phyloP scores from a whole-genome alignment of 2,113 vertebrate genomes.

The Phyllopteryx taeniolatus region DNA sequence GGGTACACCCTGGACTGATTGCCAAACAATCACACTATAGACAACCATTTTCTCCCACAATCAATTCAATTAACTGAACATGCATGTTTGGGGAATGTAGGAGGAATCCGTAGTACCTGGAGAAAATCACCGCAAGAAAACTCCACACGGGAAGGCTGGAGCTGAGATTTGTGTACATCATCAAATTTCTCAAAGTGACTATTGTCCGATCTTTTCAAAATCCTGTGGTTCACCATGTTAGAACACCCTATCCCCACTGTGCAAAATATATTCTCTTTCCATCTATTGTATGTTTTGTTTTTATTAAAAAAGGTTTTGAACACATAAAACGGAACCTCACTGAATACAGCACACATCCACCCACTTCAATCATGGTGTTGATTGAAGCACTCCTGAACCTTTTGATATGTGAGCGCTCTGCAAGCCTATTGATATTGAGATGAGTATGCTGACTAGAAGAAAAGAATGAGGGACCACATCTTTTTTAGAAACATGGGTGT shows the following conservation, averaged over 20 bases:
- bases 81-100: too few species aligned
- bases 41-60: too few species aligned
- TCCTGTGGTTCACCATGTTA: background rate
- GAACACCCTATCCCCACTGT: background rate
- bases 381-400: conserved; percentile 46
- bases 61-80: too few species aligned
- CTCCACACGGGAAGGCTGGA: too few species aligned
- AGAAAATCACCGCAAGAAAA: too few species aligned
- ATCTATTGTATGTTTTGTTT: background rate
- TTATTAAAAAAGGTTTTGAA: conserved; percentile 39
- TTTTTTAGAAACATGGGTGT: conserved; percentile 43
- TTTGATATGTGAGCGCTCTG: conserved; percentile 49
- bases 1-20: too few species aligned
- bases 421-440: conserved; percentile 71
- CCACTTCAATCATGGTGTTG: conserved; percentile 44
- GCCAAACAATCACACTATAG: too few species aligned
- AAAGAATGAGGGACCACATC: conserved; percentile 31
- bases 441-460: conserved; percentile 51
- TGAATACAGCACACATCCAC: conserved; percentile 25
- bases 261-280: background rate
- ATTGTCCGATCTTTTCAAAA: conserved; percentile 6
- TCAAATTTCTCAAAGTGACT: background rate
- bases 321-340: background rate
- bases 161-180: too few species aligned
- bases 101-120: too few species aligned